Evolutionary conservation across 2,888 invertebrate genomes (phyloP).

Genomic region (Odontocerum albicorne): DNA sequence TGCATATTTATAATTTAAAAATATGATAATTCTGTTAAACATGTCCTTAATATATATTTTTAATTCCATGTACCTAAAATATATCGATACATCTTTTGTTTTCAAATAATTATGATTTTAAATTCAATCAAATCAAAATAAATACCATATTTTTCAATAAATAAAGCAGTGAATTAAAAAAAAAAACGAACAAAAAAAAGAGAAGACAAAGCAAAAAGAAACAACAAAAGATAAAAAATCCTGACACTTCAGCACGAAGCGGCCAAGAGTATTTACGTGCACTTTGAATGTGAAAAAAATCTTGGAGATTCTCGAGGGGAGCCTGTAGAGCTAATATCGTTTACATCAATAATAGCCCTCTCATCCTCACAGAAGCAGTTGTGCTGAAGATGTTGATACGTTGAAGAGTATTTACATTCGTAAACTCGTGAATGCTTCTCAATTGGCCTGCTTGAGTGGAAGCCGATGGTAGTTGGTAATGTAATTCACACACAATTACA

Average conservation of each 20-base stretch:
- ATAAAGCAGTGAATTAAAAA: too few species aligned
- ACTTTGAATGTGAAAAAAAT: constrained; percentile 1
- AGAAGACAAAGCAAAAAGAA: constrained; percentile 9
- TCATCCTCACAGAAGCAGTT: constrained; percentile 5
- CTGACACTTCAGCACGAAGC: constrained; percentile 7
- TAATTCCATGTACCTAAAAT: too few species aligned
- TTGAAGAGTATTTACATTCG: constrained; percentile 29
- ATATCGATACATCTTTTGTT: too few species aligned
- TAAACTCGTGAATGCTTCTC: constrained; percentile 17
- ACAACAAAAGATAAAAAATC: not conserved
- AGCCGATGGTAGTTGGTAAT: constrained; percentile 3
- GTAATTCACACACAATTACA: constrained; percentile 27
- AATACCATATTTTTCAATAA: too few species aligned
- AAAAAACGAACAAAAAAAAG: too few species aligned
- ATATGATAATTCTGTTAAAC: too few species aligned
- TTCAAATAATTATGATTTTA: too few species aligned
- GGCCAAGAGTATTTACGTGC: not conserved
- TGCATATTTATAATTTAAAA: too few species aligned
- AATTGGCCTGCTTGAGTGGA: constrained; percentile 18
- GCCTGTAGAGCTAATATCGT: constrained; percentile 13
- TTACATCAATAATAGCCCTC: constrained; percentile 10
- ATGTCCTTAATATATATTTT: too few species aligned
- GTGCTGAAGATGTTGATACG: constrained; percentile 23
- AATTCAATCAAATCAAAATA: too few species aligned
- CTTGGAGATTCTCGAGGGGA: constrained; percentile 2